Percentiles rank a stretch among this genome's conserved stretches.
phyloP scores from a whole-genome alignment of 2,113 vertebrate genomes.

The Synodontis membranacea region DNA sequence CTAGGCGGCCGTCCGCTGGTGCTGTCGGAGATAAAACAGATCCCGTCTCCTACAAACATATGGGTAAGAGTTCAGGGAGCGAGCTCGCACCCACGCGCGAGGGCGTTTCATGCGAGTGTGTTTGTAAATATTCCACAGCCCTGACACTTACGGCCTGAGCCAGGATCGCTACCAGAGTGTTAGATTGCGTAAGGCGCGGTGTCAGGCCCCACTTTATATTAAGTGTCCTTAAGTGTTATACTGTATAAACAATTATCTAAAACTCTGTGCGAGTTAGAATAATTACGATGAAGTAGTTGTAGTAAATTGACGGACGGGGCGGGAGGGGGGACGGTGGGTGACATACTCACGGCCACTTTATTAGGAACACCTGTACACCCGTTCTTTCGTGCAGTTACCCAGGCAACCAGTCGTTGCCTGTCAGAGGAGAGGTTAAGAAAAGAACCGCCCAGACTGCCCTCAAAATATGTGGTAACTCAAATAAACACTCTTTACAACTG shows the following conservation, averaged over 20 bases:
- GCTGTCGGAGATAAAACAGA: slow-evolving; percentile 30
- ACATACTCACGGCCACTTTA: not conserved
- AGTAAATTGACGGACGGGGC: not conserved
- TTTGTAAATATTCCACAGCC: slow-evolving; percentile 34
- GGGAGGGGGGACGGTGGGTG: no score
- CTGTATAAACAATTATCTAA: slow-evolving; percentile 3
- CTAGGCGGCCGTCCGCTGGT: not conserved
- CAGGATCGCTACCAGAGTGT: not conserved
- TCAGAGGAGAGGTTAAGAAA: not conserved
- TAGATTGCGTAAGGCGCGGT: not conserved
- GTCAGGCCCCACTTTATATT: not conserved
- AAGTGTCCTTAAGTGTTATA: slow-evolving; percentile 12
- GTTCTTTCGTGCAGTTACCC: not conserved
- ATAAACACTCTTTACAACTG: not conserved
- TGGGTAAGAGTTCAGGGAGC: slow-evolving; percentile 9
- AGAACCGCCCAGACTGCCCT: not conserved
- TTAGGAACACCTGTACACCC: not conserved
- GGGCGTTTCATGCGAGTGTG: slow-evolving; percentile 1
- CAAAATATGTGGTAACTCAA: not conserved
- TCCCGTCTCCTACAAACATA: slow-evolving; percentile 1
- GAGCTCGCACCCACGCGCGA: not conserved
- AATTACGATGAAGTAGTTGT: not conserved
- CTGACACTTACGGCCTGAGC: slow-evolving; percentile 2
- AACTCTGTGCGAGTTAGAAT: not conserved
- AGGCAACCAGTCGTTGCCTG: not conserved